phyloP scores from a whole-genome alignment of 64 coral and sea anemone genomes.

The Pocillopora damicornis region DNA sequence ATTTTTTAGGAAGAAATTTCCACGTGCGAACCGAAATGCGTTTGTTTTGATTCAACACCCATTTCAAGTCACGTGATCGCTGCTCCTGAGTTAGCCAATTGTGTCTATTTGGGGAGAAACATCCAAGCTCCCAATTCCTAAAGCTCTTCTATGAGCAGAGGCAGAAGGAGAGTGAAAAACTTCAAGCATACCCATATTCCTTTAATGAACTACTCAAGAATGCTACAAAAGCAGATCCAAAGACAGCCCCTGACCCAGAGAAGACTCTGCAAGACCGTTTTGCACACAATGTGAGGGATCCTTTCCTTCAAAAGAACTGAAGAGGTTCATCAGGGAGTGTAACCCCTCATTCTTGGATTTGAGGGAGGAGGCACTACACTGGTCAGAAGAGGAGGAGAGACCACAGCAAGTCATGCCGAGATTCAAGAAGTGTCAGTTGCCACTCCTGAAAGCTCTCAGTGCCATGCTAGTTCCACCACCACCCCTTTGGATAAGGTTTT shows the following conservation, averaged over 20 bases:
- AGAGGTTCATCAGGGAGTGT: conserved; percentile 17
- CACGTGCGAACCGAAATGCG: no score
- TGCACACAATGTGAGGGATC: conserved; percentile 59
- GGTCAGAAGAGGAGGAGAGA: conserved; percentile 59
- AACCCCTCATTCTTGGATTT: conserved; percentile 46
- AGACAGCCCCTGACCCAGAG: conserved; percentile 12
- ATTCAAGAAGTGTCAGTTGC: not conserved
- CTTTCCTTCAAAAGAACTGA: conserved; percentile 42
- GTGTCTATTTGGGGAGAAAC: conserved; percentile 45
- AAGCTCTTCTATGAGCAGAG: conserved; percentile 17
- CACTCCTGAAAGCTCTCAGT: not conserved
- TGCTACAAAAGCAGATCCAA: not conserved
- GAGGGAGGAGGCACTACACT: conserved; percentile 50
- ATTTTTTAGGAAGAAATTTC: no score
- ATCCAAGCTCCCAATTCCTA: conserved; percentile 14
- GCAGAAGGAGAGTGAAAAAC: conserved; percentile 27
- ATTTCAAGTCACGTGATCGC: no score
- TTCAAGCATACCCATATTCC: not conserved
- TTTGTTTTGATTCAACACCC: no score
- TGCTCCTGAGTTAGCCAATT: no score
- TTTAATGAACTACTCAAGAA: conserved; percentile 6
- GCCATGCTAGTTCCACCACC: not conserved
- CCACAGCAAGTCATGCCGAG: not conserved
- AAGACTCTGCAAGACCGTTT: conserved; percentile 55
- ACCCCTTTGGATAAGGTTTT: not conserved